Evolutionary conservation across 2,797 vertebrate genomes (phyloP).

Genomic region (Pangasius macronema): DNA sequence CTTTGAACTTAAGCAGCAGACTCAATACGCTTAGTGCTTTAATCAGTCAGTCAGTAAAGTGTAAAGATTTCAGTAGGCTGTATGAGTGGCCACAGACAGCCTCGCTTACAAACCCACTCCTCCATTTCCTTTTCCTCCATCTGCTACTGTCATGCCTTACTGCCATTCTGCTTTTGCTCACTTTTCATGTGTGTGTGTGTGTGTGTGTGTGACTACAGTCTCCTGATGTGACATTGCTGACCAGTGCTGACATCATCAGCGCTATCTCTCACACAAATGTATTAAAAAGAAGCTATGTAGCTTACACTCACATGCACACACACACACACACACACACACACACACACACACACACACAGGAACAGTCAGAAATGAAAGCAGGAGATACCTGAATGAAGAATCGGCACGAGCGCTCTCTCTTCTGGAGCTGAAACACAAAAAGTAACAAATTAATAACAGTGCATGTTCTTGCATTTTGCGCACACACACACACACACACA

Average conservation of each 20-base stretch:
- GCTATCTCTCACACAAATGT: constrained; percentile 52
- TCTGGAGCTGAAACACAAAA: constrained; percentile 57
- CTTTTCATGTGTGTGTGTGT: constrained; percentile 41
- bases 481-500: background rate
- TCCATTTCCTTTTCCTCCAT: constrained; percentile 8
- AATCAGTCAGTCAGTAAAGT: constrained; percentile 6
- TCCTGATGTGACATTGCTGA: constrained; percentile 56
- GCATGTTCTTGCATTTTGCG: background rate
- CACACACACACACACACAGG: constrained; percentile 20
- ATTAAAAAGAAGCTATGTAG: constrained; percentile 42
- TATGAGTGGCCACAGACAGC: background rate
- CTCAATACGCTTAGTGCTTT: background rate
- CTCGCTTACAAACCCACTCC: background rate
- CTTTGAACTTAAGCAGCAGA: background rate
- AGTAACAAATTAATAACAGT: constrained; percentile 25
- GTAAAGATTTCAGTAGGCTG: background rate
- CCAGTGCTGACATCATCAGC: constrained; percentile 54
- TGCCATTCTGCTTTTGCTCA: constrained; percentile 26
- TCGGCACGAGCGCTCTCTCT: constrained; percentile 54
- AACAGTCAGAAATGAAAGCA: background rate
- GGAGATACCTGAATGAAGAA: constrained; percentile 57
- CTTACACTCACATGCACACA: background rate
- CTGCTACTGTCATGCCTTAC: constrained; percentile 29
- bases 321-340: constrained; percentile 20
- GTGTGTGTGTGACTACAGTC: constrained; percentile 30